Evolutionary conservation across 92 coral and sea anemone species (phyloP).

Genomic region (Parazoanthus darwini): DNA sequence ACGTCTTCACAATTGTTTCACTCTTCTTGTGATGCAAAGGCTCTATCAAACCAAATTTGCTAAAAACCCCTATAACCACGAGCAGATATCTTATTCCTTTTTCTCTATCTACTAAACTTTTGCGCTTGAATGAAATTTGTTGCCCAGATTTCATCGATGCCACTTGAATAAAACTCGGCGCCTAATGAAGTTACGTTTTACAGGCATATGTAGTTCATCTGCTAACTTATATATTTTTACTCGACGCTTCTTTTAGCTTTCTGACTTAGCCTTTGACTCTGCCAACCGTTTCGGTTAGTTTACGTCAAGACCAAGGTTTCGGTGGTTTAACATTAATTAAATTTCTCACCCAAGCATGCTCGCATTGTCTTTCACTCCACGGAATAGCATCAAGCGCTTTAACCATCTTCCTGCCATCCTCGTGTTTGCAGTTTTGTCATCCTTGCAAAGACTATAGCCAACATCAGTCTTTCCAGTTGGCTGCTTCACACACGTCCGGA

Average conservation of each 20-base stretch:
- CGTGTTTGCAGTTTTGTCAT: too few species aligned
- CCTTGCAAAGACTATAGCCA: too few species aligned
- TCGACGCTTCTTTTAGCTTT: neutral
- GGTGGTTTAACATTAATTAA: too few species aligned
- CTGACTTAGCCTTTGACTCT: neutral
- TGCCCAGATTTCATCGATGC: neutral
- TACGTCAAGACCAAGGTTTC: too few species aligned
- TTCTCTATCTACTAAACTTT: neutral
- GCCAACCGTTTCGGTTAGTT: too few species aligned
- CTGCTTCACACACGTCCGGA: too few species aligned
- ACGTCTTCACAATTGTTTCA: neutral
- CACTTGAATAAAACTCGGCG: neutral
- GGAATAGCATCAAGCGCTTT: too few species aligned
- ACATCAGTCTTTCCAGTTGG: too few species aligned
- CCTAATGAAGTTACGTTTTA: neutral
- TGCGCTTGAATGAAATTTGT: neutral
- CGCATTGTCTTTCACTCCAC: too few species aligned
- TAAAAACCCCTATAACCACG: neutral
- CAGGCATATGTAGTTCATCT: neutral
- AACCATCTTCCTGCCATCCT: too few species aligned
- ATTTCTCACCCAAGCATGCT: too few species aligned
- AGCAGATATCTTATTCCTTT: neutral
- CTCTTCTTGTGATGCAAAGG: neutral
- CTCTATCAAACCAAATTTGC: neutral
- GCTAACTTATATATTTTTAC: neutral